Evolutionary conservation across 2,888 invertebrate genomes (phyloP), one percentile per base, ranked within the genome.

Genomic region (Lutraria lutraria): DNA sequence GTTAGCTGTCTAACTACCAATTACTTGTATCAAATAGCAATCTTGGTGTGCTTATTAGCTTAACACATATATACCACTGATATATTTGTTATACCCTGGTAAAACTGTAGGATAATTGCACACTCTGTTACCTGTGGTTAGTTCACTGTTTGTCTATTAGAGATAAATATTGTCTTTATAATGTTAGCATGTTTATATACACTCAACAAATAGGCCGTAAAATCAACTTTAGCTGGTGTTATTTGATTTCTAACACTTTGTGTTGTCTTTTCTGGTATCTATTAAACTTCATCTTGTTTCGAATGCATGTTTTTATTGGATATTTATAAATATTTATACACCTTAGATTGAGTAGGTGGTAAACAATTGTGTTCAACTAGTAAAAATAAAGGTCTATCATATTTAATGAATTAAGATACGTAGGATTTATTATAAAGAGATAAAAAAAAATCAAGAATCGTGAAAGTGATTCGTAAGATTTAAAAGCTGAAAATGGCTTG

Each of bases 1-100:
- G 85, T 81, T 81, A 63, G 88, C 89, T 82, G 89, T 91, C 88
- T 88, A 89, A 91, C 89, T 85, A 85, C 84, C 83, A 89, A 89
- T 91, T 91, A 91, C 89, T 91, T 88, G 91, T 91, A 91, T 91
- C 89, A 88, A 91, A 89, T 91, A 86, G 88, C 88, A 80, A 84
- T 88, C 88, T 54, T 82, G 87, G 88, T 89, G 88, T 89, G 91
- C 89, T 86, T 86, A 91, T 91, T 91, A 91, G 88, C 89, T 88
- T 89, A 89, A 89, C 89, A 89, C 91, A 82, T 87, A 79, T 87
- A 83, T 54, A 79, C 52, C 56, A 82, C 53, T 91, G 89, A 89
- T 91, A 82, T 91, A 87, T 88, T 91, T 91, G 89, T 89, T 89
- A 84, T 68, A 56, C 68, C 16, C 85, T 72, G 86, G 80, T 85